Conservation (phyloP, 2,113 vertebrate genomes). For the Oryzias woworae region DNA sequence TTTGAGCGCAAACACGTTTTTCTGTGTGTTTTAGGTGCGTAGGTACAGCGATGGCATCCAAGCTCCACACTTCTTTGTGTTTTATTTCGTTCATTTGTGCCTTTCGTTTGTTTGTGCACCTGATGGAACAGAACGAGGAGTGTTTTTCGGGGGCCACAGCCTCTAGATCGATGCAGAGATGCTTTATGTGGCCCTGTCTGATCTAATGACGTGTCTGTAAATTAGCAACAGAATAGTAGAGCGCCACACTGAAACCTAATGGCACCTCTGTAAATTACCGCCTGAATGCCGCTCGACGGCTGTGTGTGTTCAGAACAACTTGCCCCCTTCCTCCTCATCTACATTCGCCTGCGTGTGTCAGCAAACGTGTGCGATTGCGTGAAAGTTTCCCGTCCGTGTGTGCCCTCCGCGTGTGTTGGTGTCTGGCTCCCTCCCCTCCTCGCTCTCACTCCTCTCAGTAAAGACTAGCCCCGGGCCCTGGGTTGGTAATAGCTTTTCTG, state of each 20-base stretch:
- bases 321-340: constrained; percentile 48
- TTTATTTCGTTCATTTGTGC: constrained; percentile 22
- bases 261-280: constrained; percentile 69
- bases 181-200: constrained; percentile 70
- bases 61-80: constrained; percentile 11
- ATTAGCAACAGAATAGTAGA: constrained; percentile 67
- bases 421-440: constrained; percentile 26
- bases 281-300: constrained; percentile 48
- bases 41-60: neutral
- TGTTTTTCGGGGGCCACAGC: constrained; percentile 38
- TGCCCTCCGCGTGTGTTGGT: constrained; percentile 6
- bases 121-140: constrained; percentile 39
- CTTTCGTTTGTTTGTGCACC: constrained; percentile 36
- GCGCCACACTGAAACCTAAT: constrained; percentile 61
- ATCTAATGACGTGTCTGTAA: constrained; percentile 73
- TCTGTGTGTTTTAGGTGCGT: constrained; percentile 21
- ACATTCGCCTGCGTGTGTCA: constrained; percentile 41
- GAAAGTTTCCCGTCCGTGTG: constrained; percentile 15
- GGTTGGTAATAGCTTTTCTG: constrained; percentile 77
- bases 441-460: constrained; percentile 58
- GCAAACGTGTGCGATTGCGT: constrained; percentile 32
- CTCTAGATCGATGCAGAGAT: constrained; percentile 64
- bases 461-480: constrained; percentile 67
- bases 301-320: constrained; percentile 63
- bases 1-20: constrained; percentile 18